Evolutionary conservation across 2,888 invertebrate species (phyloP), one percentile per base, ranked within the genome.

Genomic region (Pemphredon lugubris): DNA sequence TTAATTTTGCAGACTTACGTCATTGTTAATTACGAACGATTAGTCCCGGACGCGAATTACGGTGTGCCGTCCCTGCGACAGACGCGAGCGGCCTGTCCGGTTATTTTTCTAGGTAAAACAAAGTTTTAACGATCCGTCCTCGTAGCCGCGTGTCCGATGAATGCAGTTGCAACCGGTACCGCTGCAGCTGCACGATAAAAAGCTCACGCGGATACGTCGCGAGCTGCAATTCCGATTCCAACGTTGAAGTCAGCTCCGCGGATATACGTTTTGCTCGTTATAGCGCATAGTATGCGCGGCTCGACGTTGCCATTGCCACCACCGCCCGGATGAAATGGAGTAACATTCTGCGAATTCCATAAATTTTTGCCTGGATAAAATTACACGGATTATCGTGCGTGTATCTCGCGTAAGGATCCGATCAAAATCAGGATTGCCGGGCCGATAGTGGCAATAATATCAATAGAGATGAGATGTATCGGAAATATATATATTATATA

Each of bases 311-410:
- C 23, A n/a, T 21, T 23, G 23, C 23, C 37, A 9, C 5, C 45
- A 21, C 53, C 18, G 51, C 23, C 23, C 30, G 53, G 23, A 59
- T 60, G 61, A 63, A 72, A 65, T 48, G 39, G 42, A 58, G 37
- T 32, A 18, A 37, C 57, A 51, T 73, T 73, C 54, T 45, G 40
- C 51, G 42, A 26, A 64, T 64, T 71, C 75, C 71, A 63, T 75
- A 59, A 55, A 66, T 75, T 75, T 71, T 75, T 67, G 57, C 65
- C 51, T 58, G 63, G 75, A 61, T 61, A 47, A 54, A 55, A 30
- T 34, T 20, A 21, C 53, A 39, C 34, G 34, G 48, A 48, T 60
- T 23, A 34, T 58, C 34, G 11, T 13, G 9, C 26, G 14, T 23
- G 47, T 47, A 37, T 55, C 21, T 54, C 48, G 14, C 47, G 4